A percentile compares a stretch with the other conserved stretches of the same genome.
Evolutionary conservation across 2,888 invertebrate genomes (phyloP).

Genomic region (Halictus ligatus): DNA sequence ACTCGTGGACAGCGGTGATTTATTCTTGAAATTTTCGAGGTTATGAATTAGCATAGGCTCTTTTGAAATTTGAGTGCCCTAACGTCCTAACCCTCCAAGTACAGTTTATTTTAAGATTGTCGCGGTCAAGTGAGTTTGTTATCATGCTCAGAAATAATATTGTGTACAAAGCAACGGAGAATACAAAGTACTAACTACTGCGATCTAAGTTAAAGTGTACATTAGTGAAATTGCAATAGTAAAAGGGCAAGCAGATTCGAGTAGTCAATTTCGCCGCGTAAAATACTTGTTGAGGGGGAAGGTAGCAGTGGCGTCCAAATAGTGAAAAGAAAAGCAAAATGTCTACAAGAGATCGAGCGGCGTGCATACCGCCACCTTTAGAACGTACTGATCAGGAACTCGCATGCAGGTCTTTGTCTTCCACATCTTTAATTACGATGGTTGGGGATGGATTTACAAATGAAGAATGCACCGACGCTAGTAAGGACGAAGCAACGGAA

Average conservation of each 20-base stretch:
- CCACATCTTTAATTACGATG: slow-evolving; percentile 35
- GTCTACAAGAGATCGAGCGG: slow-evolving; percentile 6
- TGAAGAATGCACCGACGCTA: neutral
- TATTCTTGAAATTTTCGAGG: neutral
- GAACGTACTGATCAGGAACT: slow-evolving; percentile 30
- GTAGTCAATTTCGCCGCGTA: neutral
- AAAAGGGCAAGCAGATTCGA: neutral
- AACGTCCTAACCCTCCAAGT: neutral
- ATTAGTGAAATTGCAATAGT: neutral
- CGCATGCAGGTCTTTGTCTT: slow-evolving; percentile 19
- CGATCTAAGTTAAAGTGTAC: neutral
- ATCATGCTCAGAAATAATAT: neutral
- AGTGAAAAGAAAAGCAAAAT: slow-evolving; percentile 32
- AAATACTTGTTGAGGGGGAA: neutral
- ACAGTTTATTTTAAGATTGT: neutral
- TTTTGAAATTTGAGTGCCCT: neutral
- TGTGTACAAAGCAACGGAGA: neutral
- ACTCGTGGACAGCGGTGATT: neutral
- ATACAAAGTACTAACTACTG: neutral
- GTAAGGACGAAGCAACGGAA: neutral
- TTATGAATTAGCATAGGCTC: neutral
- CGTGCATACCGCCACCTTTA: slow-evolving; percentile 24
- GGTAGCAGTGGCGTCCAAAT: neutral
- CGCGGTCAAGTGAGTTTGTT: neutral
- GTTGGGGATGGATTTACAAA: neutral